Conservation (phyloP, 2,888 invertebrate species). For the Brachycybe producta region DNA sequence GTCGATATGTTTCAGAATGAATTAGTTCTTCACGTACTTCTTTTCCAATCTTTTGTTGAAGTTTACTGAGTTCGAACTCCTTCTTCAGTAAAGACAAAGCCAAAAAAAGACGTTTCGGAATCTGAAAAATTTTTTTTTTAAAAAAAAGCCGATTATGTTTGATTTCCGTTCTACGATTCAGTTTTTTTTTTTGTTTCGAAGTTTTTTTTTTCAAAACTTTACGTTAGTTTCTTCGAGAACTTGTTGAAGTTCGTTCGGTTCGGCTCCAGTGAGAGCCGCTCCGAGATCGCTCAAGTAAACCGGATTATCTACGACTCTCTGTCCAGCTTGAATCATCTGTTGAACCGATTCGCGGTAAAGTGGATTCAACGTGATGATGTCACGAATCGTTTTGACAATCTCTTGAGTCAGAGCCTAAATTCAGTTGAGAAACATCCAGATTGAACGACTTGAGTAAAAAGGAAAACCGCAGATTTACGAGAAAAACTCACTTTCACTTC, state of each 20-base stretch:
- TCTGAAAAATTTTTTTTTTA: constrained; percentile 45
- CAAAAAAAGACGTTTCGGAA: constrained; percentile 77
- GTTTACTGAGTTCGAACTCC: constrained; percentile 84
- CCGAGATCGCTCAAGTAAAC: constrained; percentile 93
- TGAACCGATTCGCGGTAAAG: constrained; percentile 94
- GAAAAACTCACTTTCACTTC: constrained; percentile 63
- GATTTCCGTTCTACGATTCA: no score
- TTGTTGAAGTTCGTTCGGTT: constrained; percentile 79
- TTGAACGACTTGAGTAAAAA: not conserved
- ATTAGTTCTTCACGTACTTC: constrained; percentile 32
- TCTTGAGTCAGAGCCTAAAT: constrained; percentile 78
- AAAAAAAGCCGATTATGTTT: not conserved
- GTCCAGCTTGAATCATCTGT: constrained; percentile 93
- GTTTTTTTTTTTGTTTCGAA: no score
- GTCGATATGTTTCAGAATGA: no score
- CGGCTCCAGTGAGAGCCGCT: constrained; percentile 84
- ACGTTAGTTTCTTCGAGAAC: constrained; percentile 91
- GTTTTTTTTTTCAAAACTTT: constrained; percentile 33
- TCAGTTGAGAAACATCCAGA: constrained; percentile 13
- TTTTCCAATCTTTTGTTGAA: constrained; percentile 90
- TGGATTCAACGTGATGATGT: constrained; percentile 91
- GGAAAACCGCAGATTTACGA: not conserved
- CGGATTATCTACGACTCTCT: constrained; percentile 94
- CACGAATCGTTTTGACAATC: constrained; percentile 90
- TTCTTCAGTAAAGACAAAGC: constrained; percentile 88